phyloP scores from a whole-genome alignment of 2,888 invertebrate genomes.

The Parnassius orleans region DNA sequence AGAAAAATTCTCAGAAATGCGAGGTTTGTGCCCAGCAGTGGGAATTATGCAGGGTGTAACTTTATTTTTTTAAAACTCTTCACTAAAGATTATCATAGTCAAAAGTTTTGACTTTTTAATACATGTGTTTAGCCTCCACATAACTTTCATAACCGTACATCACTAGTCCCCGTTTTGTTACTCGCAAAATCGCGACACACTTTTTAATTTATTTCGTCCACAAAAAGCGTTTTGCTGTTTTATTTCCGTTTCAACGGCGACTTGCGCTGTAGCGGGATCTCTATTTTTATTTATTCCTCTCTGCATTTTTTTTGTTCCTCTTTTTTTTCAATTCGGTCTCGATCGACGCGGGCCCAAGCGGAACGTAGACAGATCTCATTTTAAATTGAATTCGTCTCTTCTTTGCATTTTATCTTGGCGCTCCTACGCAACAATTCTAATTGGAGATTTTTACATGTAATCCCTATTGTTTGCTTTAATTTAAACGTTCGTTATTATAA shows the following conservation, averaged over 20 bases:
- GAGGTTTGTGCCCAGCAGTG: no score
- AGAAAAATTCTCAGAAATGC: no score
- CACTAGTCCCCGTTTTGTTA: slow-evolving; percentile 45
- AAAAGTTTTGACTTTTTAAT: no score
- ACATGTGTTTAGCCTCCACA: not conserved
- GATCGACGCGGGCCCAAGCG: slow-evolving; percentile 72
- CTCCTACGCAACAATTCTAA: slow-evolving; percentile 67
- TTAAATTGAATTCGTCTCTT: slow-evolving; percentile 73
- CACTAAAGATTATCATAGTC: no score
- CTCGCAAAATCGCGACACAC: slow-evolving; percentile 74
- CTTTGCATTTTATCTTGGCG: slow-evolving; percentile 68
- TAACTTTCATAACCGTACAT: slow-evolving; percentile 24
- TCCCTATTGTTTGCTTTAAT: slow-evolving; percentile 60
- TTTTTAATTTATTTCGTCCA: slow-evolving; percentile 81
- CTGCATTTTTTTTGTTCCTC: slow-evolving; percentile 54
- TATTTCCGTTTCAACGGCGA: slow-evolving; percentile 80
- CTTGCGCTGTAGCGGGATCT: slow-evolving; percentile 79
- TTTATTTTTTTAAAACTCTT: no score
- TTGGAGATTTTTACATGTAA: slow-evolving; percentile 72
- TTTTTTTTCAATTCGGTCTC: slow-evolving; percentile 72
- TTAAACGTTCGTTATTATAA: slow-evolving; percentile 51
- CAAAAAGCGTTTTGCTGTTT: slow-evolving; percentile 76
- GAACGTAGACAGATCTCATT: slow-evolving; percentile 78
- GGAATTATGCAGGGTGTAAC: no score
- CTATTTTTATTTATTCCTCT: slow-evolving; percentile 79